Conservation (phyloP, 1,140 invertebrate genomes). For the Carposina sasakii region DNA sequence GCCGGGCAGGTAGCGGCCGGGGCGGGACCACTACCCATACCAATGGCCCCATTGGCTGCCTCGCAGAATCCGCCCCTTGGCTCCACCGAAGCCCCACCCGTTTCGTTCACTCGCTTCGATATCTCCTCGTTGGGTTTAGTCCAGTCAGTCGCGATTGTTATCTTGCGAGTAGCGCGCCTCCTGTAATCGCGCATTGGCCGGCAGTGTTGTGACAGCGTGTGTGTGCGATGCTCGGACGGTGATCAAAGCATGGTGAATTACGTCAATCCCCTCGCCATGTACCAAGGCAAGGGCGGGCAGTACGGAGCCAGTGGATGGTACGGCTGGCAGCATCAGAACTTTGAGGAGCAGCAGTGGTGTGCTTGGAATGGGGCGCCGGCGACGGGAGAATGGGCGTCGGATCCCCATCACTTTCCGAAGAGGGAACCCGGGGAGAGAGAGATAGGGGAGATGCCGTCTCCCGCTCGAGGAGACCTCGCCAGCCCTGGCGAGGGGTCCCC, state of each 20-base stretch:
- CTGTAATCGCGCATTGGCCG: slow-evolving; percentile 18
- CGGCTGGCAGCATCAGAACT: slow-evolving; percentile 72
- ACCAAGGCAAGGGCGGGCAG: slow-evolving; percentile 72
- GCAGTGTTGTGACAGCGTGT: slow-evolving; percentile 58
- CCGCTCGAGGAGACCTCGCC: slow-evolving; percentile 78
- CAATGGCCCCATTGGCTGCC: slow-evolving; percentile 24
- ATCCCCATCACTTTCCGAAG: slow-evolving; percentile 59
- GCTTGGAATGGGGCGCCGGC: slow-evolving; percentile 70
- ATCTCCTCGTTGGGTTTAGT: slow-evolving; percentile 12
- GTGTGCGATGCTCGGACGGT: slow-evolving; percentile 62
- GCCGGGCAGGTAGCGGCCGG: slow-evolving; percentile 20
- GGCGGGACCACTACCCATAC: slow-evolving; percentile 15
- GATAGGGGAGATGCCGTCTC: slow-evolving; percentile 74
- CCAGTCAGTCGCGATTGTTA: slow-evolving; percentile 44
- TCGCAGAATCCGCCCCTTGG: background rate
- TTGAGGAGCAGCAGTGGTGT: slow-evolving; percentile 71
- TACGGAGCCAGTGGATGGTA: slow-evolving; percentile 65
- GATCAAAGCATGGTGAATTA: slow-evolving; percentile 74
- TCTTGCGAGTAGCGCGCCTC: slow-evolving; percentile 33
- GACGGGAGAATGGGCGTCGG: slow-evolving; percentile 63
- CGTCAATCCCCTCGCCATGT: slow-evolving; percentile 74
- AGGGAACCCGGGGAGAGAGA: slow-evolving; percentile 58
- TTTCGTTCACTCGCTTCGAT: slow-evolving; percentile 2
- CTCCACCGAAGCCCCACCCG: slow-evolving; percentile 22
- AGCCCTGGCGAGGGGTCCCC: slow-evolving; percentile 75